phyloP scores from a whole-genome alignment of 2,797 vertebrate species.

The Chelon labrosus region DNA sequence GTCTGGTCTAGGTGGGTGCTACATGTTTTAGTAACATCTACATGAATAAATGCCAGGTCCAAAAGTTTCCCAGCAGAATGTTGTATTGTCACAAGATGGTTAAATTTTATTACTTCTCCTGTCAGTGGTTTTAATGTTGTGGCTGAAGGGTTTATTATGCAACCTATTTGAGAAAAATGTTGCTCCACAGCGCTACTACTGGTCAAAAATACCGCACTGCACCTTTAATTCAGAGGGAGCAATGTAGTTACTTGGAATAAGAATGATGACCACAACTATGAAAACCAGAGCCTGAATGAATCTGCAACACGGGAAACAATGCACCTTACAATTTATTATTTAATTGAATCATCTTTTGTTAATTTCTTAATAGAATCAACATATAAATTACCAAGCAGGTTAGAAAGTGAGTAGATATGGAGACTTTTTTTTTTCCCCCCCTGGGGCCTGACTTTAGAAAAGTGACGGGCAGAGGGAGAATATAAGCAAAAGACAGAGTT shows the following conservation, averaged over 20 bases:
- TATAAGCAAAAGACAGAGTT: slow-evolving; percentile 62
- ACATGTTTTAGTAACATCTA: too few relatives aligned
- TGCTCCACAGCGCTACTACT: not conserved
- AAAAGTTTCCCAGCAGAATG: too few relatives aligned
- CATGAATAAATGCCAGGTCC: too few relatives aligned
- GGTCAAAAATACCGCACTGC: not conserved
- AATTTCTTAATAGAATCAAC: not conserved
- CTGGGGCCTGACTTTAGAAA: slow-evolving; percentile 51
- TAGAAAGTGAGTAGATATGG: slow-evolving; percentile 26
- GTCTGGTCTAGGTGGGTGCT: too few relatives aligned
- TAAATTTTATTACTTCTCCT: too few relatives aligned
- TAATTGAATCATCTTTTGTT: not conserved
- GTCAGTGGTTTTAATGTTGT: too few relatives aligned
- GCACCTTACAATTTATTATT: not conserved
- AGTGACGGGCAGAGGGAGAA: slow-evolving; percentile 60
- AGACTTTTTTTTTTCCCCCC: slow-evolving; percentile 16
- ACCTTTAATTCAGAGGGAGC: not conserved
- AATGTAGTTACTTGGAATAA: not conserved
- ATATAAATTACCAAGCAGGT: slow-evolving; percentile 15
- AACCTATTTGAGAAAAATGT: not conserved
- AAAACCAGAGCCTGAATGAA: not conserved
- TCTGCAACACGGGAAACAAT: not conserved
- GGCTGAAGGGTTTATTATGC: too few relatives aligned
- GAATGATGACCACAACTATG: not conserved
- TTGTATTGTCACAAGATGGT: too few relatives aligned